Evolutionary conservation across 2,888 invertebrate species (phyloP), one percentile per base, ranked within the genome.

Genomic region (Invenusta paracnida): DNA sequence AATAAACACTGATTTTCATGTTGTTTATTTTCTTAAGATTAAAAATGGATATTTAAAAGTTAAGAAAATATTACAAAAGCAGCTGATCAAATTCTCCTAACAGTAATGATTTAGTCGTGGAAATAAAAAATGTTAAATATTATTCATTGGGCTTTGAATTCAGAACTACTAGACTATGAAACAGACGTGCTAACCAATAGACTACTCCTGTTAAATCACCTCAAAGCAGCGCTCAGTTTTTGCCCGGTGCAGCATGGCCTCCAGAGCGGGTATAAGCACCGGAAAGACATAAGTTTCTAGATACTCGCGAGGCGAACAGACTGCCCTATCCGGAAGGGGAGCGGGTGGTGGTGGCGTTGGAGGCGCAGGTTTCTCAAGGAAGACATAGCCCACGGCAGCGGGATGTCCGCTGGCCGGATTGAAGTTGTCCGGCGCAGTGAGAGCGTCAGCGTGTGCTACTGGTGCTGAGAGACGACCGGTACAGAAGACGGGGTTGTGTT

Each of bases 221-320:
- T 91, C 90, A 89, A 91, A 91, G 87, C 91, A 91, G 88, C 90
- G 90, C 88, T 91, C 90, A 85, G 88, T 86, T 87, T 90, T 91
- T 29, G 91, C 91, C 87, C 89, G 88, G 87, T 88, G 88, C 5
- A 91, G 88, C 90, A 91, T 91, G 86, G 89, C 89, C 85, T 91
- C 91, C 79, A 91, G 86, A 23, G 90, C 91, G 84, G 91, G 91
- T 30, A 91, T 88, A 31, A 91, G 88, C 27, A 88, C 88, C 13
- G 91, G 91, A 86, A 91, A 91, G 17, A 91, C 88, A 87, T 90
- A 91, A 86, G 89, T 87, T 87, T 91, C 90, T 86, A 91, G 87
- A 88, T 90, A 91, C 86, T 90, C 90, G 82, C 89, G 88, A 11
- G 91, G 90, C 25, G 89, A 87, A 29, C 84, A 83, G 17, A 2